phyloP scores from a whole-genome alignment of 2,797 vertebrate genomes.

The Pteropus rufus region DNA sequence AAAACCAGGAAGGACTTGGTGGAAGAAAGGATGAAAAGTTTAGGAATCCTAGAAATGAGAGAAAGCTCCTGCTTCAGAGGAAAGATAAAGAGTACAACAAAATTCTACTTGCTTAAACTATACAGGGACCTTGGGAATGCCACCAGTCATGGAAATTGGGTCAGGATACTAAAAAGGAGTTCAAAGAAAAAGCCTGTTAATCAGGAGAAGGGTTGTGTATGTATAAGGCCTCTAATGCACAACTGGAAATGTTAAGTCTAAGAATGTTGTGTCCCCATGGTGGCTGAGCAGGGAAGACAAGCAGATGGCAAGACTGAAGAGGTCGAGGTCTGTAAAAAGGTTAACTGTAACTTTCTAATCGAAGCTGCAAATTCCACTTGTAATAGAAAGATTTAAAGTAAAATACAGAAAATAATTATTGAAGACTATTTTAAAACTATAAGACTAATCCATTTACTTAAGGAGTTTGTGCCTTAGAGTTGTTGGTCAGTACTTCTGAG shows the following conservation, averaged over 20 bases:
- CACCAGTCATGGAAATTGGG: conserved; percentile 24
- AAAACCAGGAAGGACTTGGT: background rate
- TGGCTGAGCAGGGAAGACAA: background rate
- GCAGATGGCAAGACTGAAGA: background rate
- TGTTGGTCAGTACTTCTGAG: conserved; percentile 29
- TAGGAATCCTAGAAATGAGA: conserved; percentile 20
- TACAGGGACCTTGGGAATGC: background rate
- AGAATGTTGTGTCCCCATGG: background rate
- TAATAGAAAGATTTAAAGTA: conserved; percentile 36
- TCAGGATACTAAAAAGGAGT: conserved; percentile 28
- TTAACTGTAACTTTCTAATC: conserved; percentile 42
- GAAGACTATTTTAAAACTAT: conserved; percentile 9
- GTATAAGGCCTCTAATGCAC: background rate
- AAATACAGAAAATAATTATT: conserved; percentile 19
- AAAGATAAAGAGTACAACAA: conserved; percentile 16
- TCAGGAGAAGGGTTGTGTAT: background rate
- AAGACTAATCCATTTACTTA: background rate
- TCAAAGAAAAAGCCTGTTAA: background rate
- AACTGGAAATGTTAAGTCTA: background rate
- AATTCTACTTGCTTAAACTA: conserved; percentile 42
- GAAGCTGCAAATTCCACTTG: conserved; percentile 11
- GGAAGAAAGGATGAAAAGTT: background rate
- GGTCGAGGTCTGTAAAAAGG: conserved; percentile 1
- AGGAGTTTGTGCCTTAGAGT: conserved; percentile 2
- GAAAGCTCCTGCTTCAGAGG: conserved; percentile 1